Evolutionary conservation across 2,797 vertebrate genomes (phyloP).

Genomic region (Falco biarmicus): DNA sequence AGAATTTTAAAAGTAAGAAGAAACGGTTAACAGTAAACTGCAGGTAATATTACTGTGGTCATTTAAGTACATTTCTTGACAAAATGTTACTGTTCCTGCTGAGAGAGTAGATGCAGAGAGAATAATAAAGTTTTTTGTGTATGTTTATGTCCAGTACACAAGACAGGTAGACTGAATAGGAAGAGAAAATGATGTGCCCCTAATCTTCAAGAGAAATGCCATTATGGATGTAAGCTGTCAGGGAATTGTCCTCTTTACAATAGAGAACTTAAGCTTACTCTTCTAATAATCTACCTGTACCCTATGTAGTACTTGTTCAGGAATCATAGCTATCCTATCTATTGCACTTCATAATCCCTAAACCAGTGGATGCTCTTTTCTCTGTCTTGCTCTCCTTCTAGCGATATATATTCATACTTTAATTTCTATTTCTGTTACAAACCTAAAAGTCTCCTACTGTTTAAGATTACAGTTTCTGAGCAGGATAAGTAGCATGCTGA

Average conservation of each 20-base stretch:
- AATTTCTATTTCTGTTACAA: not conserved
- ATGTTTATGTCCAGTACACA: slow-evolving; percentile 23
- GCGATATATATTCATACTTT: not conserved
- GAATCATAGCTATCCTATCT: not conserved
- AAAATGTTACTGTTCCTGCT: not conserved
- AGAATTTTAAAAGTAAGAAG: not conserved
- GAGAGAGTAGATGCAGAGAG: not conserved
- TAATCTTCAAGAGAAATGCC: slow-evolving; percentile 33
- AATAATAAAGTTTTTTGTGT: slow-evolving; percentile 26
- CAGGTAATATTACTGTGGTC: not conserved
- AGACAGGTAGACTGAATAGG: slow-evolving; percentile 26
- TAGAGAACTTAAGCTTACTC: not conserved
- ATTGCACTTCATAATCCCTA: not conserved
- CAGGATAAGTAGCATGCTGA: not conserved
- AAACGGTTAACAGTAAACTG: not conserved
- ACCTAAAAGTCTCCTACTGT: not conserved
- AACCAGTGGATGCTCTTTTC: not conserved
- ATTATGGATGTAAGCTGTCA: slow-evolving; percentile 16
- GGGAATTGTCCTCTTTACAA: not conserved
- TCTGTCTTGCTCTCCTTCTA: not conserved
- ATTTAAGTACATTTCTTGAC: not conserved
- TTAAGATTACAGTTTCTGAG: not conserved
- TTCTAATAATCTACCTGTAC: not conserved
- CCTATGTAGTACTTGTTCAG: not conserved
- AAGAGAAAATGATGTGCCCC: slow-evolving; percentile 31